A percentile compares a stretch with the other conserved stretches of the same genome.
These are phyloP conservation scores for Laspeyria flexula DNA, from an alignment of 2,888 invertebrate species.

Conservation along the genomic window DNA sequence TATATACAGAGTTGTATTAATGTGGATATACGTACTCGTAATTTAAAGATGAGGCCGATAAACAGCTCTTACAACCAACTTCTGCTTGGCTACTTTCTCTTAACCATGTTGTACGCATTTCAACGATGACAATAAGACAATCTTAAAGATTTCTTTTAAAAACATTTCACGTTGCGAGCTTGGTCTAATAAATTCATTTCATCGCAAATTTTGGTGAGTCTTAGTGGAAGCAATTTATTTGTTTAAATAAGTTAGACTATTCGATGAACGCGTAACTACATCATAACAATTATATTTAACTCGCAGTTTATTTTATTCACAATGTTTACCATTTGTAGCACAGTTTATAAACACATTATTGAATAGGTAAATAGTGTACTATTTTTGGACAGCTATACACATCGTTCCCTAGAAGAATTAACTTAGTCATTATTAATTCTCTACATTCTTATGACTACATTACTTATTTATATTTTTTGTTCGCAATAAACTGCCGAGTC, in stretches of 20 bases:
- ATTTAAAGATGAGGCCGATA: constrained; percentile 26
- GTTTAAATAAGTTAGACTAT: too few relatives aligned
- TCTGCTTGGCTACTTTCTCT: constrained; percentile 34
- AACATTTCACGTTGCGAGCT: constrained; percentile 20
- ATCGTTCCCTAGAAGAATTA: not conserved
- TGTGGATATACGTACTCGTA: constrained; percentile 4
- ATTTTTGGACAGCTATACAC: too few relatives aligned
- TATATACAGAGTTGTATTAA: constrained; percentile 24
- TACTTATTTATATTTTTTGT: too few relatives aligned
- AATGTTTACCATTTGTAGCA: constrained; percentile 20
- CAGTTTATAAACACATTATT: constrained; percentile 28
- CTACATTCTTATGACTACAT: too few relatives aligned
- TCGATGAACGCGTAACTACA: not conserved
- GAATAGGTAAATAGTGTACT: too few relatives aligned
- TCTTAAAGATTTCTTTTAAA: constrained; percentile 25
- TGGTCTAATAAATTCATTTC: constrained; percentile 11
- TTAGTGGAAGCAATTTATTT: not conserved
- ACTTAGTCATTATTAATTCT: too few relatives aligned
- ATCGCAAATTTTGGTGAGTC: not conserved
- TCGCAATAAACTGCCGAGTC: too few relatives aligned
- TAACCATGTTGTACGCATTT: constrained; percentile 16
- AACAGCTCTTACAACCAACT: constrained; percentile 18
- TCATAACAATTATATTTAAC: constrained; percentile 1
- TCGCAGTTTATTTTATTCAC: constrained; percentile 20
- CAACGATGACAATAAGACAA: constrained; percentile 32